Conservation (phyloP, 2,797 vertebrate species). For the Gymnoscopelus microlampas region DNA sequence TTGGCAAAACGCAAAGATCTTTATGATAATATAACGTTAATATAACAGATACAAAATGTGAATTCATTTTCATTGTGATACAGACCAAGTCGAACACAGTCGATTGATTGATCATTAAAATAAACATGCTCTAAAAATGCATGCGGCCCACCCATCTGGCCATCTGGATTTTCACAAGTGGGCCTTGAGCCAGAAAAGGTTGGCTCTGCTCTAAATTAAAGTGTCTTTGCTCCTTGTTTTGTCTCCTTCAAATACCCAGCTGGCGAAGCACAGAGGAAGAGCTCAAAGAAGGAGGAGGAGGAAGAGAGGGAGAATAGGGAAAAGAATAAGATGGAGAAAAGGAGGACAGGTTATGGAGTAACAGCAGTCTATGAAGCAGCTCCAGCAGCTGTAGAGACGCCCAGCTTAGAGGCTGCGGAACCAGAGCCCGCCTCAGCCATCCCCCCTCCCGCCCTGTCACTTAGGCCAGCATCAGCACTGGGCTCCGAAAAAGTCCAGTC, state of each 20-base stretch:
- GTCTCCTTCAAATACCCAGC: conserved; percentile 31
- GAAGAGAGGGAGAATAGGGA: conserved; percentile 36
- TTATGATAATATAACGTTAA: too few species aligned
- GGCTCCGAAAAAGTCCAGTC: conserved; percentile 20
- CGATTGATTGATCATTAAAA: too few species aligned
- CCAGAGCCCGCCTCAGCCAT: background rate
- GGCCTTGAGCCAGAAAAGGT: background rate
- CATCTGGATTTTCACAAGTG: background rate
- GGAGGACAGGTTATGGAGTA: conserved; percentile 24
- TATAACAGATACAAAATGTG: too few species aligned
- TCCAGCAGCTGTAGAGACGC: conserved; percentile 23
- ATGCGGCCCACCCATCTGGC: too few species aligned
- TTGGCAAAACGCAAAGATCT: too few species aligned
- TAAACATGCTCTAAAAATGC: too few species aligned
- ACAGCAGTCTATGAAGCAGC: conserved; percentile 28
- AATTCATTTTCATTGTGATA: too few species aligned
- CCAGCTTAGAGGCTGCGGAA: conserved; percentile 5
- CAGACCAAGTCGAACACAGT: too few species aligned
- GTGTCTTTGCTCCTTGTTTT: background rate
- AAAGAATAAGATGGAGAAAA: conserved; percentile 33
- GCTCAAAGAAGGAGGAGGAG: conserved; percentile 11
- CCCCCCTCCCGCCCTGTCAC: background rate
- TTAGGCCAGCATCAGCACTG: too few species aligned
- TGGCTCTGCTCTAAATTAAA: background rate
- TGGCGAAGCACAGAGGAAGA: conserved; percentile 7